A percentile compares a stretch with the other conserved stretches of the same genome.
Evolutionary conservation across 1,140 invertebrate genomes (phyloP).

Genomic region (Parapsyche elsis): DNA sequence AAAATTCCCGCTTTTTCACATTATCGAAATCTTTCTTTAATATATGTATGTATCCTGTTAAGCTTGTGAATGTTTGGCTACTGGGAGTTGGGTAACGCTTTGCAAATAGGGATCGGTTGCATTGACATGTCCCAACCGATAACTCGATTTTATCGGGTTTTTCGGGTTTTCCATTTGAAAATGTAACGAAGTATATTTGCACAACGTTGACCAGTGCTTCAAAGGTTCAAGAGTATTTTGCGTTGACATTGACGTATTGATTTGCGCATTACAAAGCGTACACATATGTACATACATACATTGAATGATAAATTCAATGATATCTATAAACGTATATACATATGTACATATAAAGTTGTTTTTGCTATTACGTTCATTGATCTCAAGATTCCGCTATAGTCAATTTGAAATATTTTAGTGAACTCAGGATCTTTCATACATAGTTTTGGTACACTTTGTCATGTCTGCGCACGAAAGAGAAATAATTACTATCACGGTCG

Average conservation of each 20-base stretch:
- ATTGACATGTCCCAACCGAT: neutral
- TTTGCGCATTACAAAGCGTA: conserved; percentile 56
- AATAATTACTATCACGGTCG: conserved; percentile 52
- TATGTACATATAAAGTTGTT: neutral
- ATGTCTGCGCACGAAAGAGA: conserved; percentile 42
- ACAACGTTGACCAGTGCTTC: conserved; percentile 59
- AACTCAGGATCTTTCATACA: neutral
- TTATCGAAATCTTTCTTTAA: neutral
- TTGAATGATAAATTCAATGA: neutral
- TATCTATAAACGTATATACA: neutral
- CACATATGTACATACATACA: neutral
- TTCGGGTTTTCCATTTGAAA: conserved; percentile 59
- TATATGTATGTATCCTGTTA: too few relatives aligned
- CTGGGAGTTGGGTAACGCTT: too few relatives aligned
- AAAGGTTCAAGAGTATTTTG: conserved; percentile 62
- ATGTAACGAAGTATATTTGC: conserved; percentile 61
- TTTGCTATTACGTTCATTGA: neutral
- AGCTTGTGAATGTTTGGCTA: too few relatives aligned
- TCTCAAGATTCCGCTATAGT: neutral
- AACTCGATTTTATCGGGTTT: conserved; percentile 26
- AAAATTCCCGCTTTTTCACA: neutral
- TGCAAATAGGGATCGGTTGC: too few relatives aligned
- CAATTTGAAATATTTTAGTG: neutral
- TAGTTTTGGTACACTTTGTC: neutral
- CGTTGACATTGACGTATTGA: conserved; percentile 60